These are phyloP conservation scores for Hirudinaria manillensis DNA, from an alignment of 2,888 invertebrate species.

Conservation along the genomic window DNA sequence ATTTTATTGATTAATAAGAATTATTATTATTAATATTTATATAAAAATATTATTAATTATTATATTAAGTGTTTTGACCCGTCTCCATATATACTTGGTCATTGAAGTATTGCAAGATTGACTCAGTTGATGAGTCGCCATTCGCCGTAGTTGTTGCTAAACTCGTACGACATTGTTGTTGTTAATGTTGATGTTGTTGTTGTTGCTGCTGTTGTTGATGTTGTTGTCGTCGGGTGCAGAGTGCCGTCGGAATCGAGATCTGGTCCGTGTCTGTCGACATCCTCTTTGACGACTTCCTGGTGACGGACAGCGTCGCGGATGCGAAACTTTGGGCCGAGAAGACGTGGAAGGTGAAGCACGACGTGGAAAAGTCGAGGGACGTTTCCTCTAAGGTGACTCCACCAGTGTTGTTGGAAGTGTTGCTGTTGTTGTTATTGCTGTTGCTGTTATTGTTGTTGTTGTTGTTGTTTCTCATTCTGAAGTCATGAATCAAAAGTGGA, in stretches of 20 bases:
- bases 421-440: background rate
- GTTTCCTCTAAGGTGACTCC: background rate
- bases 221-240: slow-evolving; percentile 58
- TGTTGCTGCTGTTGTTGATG: too few species aligned
- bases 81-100: too few species aligned
- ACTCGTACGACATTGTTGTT: background rate
- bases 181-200: too few species aligned
- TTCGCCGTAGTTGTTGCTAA: background rate
- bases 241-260: slow-evolving; percentile 87
- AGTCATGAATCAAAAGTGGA: background rate
- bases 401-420: background rate
- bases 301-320: slow-evolving; percentile 58
- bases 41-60: too few species aligned
- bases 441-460: background rate
- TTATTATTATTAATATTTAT: too few species aligned
- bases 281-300: slow-evolving; percentile 87
- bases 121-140: too few species aligned
- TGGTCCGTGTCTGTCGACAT: slow-evolving; percentile 96
- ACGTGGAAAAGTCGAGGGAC: slow-evolving; percentile 1
- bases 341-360: slow-evolving; percentile 8
- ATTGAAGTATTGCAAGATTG: too few species aligned
- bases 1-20: too few species aligned
- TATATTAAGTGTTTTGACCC: too few species aligned
- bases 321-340: background rate
- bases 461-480: background rate